Evolutionary conservation across 2,113 vertebrate genomes (phyloP), one percentile per base, ranked within the genome.

Genomic region (Scophthalmus maximus): DNA sequence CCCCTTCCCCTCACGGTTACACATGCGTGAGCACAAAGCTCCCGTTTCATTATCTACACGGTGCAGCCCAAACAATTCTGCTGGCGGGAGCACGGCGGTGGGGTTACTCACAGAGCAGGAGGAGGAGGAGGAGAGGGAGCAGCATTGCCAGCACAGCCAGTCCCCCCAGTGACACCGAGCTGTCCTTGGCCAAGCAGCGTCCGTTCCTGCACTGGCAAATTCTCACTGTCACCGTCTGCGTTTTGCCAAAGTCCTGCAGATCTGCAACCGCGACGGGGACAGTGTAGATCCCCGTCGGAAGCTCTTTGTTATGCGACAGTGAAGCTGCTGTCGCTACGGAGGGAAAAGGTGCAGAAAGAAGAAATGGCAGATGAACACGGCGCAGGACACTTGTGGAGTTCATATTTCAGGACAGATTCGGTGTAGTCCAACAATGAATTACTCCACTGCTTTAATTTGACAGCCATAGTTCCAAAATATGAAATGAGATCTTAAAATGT

Each of bases 111-210:
- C 97, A 12, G 26, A 97, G 85, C 62, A 98, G 25, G 9, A 97
- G 71, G 34, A 94, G 85, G 40, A 93, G 70, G 0, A 90, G 80
- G 1, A 96, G 85, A n/a, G 95, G 95, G 55, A 97, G 67, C 59
- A 96, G 94, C 94, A 97, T 85, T 3, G 96, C 80, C 66, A 97
- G 94, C 75, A 96, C 88, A 36, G 86, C 96, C 93, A 95, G 88
- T 11, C 85, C 51, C 15, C 96, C 96, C 8, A 97, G 91, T 17
- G 91, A 77, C 6, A 91, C 47, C 0, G 23, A 92, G 80, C 8
- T 3, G 0, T 20, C 1, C 4, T 63, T 52, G 4, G 23, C 8
- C 6, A 25, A 1, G 15, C 78, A 91, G 26, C 20, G 73, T 8
- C 84, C 87, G 9, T 73, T 23, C 1, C 1, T 52, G 77, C 95